Evolutionary conservation across 2,888 invertebrate genomes (phyloP).

Genomic region (Drymonia ruficornis): DNA sequence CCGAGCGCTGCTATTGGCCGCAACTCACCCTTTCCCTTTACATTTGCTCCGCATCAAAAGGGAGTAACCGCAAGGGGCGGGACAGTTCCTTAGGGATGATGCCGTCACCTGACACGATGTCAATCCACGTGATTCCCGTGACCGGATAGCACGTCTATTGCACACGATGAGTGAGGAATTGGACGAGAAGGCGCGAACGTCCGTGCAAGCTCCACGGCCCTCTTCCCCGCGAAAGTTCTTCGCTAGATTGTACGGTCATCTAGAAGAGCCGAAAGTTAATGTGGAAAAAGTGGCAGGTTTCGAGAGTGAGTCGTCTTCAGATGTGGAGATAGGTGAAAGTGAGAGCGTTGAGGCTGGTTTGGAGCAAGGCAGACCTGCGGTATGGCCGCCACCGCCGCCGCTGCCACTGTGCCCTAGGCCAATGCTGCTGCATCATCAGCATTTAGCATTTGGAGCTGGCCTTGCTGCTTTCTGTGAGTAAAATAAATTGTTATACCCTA

Average conservation of each 20-base stretch:
- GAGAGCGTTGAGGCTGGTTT: constrained; percentile 37
- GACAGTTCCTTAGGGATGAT: constrained; percentile 50
- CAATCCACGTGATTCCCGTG: constrained; percentile 64
- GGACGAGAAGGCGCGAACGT: constrained; percentile 40
- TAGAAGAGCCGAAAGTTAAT: constrained; percentile 79
- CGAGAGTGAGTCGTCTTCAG: constrained; percentile 76
- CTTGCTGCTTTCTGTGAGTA: constrained; percentile 85
- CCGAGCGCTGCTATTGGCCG: constrained; percentile 53
- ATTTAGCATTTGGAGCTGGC: constrained; percentile 85
- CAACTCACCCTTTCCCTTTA: constrained; percentile 50
- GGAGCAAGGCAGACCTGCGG: constrained; percentile 36
- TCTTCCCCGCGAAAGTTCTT: constrained; percentile 93
- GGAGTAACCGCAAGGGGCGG: constrained; percentile 54
- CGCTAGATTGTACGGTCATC: constrained; percentile 90
- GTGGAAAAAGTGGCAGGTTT: constrained; percentile 44
- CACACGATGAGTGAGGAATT: constrained; percentile 53
- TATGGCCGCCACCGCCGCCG: constrained; percentile 70
- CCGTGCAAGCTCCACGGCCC: constrained; percentile 78
- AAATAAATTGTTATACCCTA: background rate
- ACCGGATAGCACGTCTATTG: constrained; percentile 52
- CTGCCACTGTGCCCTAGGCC: constrained; percentile 75
- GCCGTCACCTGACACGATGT: constrained; percentile 61
- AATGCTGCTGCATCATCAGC: constrained; percentile 73
- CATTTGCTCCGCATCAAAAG: constrained; percentile 49
- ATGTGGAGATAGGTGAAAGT: constrained; percentile 70